Conservation (phyloP, 2,797 vertebrate genomes). For the Cynodonichthys magdalenae region DNA sequence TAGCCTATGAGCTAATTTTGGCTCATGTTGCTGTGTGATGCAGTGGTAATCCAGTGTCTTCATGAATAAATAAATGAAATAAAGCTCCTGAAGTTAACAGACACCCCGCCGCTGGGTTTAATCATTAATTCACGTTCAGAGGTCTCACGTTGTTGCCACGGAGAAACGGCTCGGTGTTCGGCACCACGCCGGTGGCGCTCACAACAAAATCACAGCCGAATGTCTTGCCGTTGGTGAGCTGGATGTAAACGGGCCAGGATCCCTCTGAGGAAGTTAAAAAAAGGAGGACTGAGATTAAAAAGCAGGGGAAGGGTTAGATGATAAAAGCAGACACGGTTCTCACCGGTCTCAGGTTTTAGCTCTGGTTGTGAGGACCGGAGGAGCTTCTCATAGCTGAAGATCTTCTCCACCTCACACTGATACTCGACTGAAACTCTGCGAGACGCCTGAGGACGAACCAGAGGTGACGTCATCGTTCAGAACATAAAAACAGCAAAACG, state of each 20-base stretch:
- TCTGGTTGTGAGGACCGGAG: slow-evolving; percentile 64
- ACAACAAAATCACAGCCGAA: slow-evolving; percentile 93
- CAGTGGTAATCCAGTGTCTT: no score
- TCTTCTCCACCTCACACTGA: slow-evolving; percentile 87
- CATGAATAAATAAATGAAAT: no score
- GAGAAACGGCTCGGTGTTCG: slow-evolving; percentile 89
- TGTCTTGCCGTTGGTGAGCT: slow-evolving; percentile 88
- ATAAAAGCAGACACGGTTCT: slow-evolving; percentile 35
- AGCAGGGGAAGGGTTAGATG: not conserved
- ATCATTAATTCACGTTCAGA: not conserved
- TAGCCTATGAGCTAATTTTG: no score
- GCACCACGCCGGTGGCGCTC: slow-evolving; percentile 92
- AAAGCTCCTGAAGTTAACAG: no score
- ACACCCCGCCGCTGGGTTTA: not conserved
- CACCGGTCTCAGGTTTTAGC: slow-evolving; percentile 60
- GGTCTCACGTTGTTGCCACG: slow-evolving; percentile 88
- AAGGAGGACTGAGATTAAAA: not conserved
- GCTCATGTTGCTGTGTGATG: no score
- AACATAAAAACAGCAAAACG: not conserved
- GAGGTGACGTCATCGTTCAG: slow-evolving; percentile 1
- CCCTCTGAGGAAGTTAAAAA: slow-evolving; percentile 58
- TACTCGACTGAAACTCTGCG: slow-evolving; percentile 88
- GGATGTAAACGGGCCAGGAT: slow-evolving; percentile 89
- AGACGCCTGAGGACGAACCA: slow-evolving; percentile 75
- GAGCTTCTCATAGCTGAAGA: slow-evolving; percentile 85